Evolutionary conservation across 2,113 vertebrate genomes (phyloP).

Genomic region (Gobiocypris rarus): DNA sequence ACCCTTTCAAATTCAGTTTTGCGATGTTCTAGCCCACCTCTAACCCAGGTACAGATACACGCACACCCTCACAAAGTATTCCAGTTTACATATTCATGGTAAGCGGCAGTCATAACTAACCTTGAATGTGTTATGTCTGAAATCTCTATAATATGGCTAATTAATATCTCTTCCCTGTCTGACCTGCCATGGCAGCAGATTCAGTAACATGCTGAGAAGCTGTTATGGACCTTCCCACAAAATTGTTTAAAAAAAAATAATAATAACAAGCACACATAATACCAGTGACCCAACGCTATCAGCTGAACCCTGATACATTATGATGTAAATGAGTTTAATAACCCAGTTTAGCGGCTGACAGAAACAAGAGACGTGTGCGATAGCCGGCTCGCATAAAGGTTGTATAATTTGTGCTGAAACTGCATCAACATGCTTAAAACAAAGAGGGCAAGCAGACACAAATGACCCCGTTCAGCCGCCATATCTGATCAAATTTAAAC

Average conservation of each 20-base stretch:
- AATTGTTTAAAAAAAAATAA: conserved; percentile 49
- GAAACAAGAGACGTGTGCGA: conserved; percentile 63
- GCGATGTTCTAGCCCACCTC: background rate
- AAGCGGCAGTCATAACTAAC: conserved; percentile 44
- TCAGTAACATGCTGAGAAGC: conserved; percentile 35
- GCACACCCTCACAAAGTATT: conserved; percentile 10
- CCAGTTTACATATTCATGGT: conserved; percentile 22
- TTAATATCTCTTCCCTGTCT: conserved; percentile 48
- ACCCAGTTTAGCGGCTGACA: conserved; percentile 70
- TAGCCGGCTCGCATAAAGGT: conserved; percentile 47
- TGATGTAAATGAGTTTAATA: conserved; percentile 83
- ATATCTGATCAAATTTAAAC: conserved; percentile 53
- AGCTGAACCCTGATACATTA: conserved; percentile 69
- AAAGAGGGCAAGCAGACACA: conserved; percentile 57
- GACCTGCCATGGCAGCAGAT: conserved; percentile 35
- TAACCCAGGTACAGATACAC: background rate
- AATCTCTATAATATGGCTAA: conserved; percentile 48
- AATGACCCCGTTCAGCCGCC: conserved; percentile 56
- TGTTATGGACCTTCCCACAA: conserved; percentile 45
- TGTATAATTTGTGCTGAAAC: conserved; percentile 61
- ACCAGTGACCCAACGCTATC: conserved; percentile 73
- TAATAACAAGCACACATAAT: conserved; percentile 75
- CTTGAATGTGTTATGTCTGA: conserved; percentile 49
- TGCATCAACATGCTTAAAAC: conserved; percentile 58
- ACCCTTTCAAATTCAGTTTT: background rate